These are phyloP conservation scores for Hippocampus guttulatus DNA, from an alignment of 2,113 vertebrate species.

Conservation along the genomic window DNA sequence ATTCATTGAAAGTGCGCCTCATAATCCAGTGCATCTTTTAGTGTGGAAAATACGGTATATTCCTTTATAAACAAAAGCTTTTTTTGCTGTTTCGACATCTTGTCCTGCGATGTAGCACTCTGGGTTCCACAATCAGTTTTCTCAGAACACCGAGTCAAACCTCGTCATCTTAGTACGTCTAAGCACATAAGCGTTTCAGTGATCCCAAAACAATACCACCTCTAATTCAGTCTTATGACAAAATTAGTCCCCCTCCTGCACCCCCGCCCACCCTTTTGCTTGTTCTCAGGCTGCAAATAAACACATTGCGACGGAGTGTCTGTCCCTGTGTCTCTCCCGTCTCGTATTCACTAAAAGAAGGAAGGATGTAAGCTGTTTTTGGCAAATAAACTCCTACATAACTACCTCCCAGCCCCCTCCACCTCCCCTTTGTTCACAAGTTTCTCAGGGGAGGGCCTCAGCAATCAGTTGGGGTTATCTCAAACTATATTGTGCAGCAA, in stretches of 20 bases:
- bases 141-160: constrained; percentile 21
- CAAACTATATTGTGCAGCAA: constrained; percentile 69
- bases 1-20: too few species aligned
- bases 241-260: constrained; percentile 30
- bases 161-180: constrained; percentile 29
- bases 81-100: neutral
- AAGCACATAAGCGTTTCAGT: constrained; percentile 45
- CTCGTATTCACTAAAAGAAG: constrained; percentile 63
- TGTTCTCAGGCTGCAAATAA: constrained; percentile 65
- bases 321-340: constrained; percentile 65
- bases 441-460: constrained; percentile 50
- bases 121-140: constrained; percentile 10
- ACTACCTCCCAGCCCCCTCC: constrained; percentile 13
- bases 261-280: constrained; percentile 11
- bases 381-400: constrained; percentile 68
- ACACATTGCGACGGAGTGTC: constrained; percentile 70
- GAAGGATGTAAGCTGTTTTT: constrained; percentile 78
- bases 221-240: constrained; percentile 61
- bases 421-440: constrained; percentile 66
- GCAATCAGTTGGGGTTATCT: constrained; percentile 71
- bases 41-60: too few species aligned
- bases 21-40: too few species aligned
- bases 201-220: constrained; percentile 59
- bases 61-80: neutral
- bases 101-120: neutral